Conservation (phyloP, 2,113 vertebrate genomes). For the Erpornis zantholeuca region DNA sequence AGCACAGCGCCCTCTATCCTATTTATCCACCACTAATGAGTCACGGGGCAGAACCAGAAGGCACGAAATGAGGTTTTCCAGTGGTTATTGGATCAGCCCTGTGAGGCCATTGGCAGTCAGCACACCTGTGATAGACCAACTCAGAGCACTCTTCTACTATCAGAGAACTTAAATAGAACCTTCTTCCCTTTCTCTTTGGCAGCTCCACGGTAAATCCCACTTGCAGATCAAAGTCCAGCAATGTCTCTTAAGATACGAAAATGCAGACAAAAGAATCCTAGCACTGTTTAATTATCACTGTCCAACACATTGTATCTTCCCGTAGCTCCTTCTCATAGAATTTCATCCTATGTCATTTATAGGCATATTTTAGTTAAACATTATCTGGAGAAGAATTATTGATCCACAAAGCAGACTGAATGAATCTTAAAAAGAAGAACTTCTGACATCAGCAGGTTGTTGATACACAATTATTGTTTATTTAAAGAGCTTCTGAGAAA, state of each 20-base stretch:
- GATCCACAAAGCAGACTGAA: not conserved
- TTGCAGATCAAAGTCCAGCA: not conserved
- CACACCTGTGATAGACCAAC: not conserved
- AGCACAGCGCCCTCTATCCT: not conserved
- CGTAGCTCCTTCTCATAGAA: not conserved
- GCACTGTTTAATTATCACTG: not conserved
- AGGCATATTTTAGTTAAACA: not conserved
- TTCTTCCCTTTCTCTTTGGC: not conserved
- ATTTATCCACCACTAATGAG: not conserved
- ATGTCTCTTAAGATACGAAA: not conserved
- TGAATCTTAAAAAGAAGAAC: not conserved
- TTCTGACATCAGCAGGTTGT: not conserved
- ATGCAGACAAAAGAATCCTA: not conserved
- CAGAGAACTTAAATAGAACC: not conserved
- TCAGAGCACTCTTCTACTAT: not conserved
- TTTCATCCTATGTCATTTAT: not conserved
- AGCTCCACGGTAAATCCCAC: not conserved
- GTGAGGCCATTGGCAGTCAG: not conserved
- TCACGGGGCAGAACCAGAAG: not conserved
- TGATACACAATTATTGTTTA: not conserved
- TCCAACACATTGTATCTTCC: not conserved
- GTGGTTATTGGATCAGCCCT: not conserved
- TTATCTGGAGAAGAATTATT: not conserved
- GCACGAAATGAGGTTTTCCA: not conserved
- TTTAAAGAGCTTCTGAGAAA: conserved; percentile 19